Percentiles rank a stretch among this genome's conserved stretches.
Conservation (phyloP, 2,888 invertebrate species). For the Chydorus sphaericus region DNA sequence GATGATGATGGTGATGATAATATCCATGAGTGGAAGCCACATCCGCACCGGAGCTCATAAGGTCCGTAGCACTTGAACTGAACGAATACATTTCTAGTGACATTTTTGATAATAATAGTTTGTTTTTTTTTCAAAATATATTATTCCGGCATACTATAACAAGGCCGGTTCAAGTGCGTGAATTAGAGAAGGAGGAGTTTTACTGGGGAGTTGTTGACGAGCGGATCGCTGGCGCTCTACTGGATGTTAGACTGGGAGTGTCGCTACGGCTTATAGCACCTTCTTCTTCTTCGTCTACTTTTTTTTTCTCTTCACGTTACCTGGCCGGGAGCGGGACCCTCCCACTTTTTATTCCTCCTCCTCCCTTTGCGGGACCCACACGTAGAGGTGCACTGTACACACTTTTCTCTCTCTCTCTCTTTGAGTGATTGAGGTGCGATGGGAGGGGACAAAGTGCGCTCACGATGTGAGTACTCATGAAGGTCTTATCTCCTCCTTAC, state of each 20-base stretch:
- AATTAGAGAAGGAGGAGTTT: not conserved
- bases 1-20: not conserved
- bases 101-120: not conserved
- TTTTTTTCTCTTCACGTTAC: not conserved
- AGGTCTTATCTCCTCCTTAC: no score
- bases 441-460: no score
- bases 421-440: no score
- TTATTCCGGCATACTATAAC: no score
- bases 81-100: constrained; percentile 11
- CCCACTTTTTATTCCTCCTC: no score
- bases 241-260: constrained; percentile 4
- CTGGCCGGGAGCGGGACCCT: no score
- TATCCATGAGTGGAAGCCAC: not conserved
- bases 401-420: no score
- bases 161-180: not conserved
- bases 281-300: constrained; percentile 1
- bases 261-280: not conserved
- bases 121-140: not conserved
- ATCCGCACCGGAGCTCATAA: not conserved
- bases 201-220: no score
- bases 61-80: not conserved
- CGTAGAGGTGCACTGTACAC: no score
- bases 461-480: no score
- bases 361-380: no score
- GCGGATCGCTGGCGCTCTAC: constrained; percentile 7